Base-by-base conservation (phyloP, 2,113 vertebrate species). In the Trichomycterus rosablanca region DNA sequence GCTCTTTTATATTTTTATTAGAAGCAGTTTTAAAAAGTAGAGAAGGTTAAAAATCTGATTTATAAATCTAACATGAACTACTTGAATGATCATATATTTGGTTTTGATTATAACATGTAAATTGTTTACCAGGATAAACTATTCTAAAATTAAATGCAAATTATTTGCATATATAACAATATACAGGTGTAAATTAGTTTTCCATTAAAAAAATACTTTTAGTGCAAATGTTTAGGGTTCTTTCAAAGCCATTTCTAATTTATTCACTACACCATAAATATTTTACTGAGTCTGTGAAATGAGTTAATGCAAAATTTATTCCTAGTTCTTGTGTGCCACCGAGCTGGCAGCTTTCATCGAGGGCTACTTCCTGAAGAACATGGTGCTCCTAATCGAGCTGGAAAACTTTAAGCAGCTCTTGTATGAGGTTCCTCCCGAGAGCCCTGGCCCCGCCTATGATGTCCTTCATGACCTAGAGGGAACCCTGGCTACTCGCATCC, bases 361-460 rank as follows among this genome's bases (percentile, higher is more conserved):
- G 78, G 88, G 87, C 73, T 89, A 85, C 55, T 88, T 89, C 77
- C 74, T 89, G 76, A 89, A 89, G 82, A 89, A 88, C 78, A 84
- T 89, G 87, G 83, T 84, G 75, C 79, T 86, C 75, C 80, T 89
- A 66, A 79, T 89, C 1, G 88, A 89, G 54, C 78, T 95, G 0
- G 96, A 98, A 81, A 80, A 85, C 30, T 98, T 98, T 88, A 98
- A 97, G 81, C 93, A 95, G 86, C 89, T 98, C 32, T 82, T 98
- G 52, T 96, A 95, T 2, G 93, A 97, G 61, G 87, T 87, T 34
- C 84, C 89, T 0, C 81, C 90, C 0, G 94, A 95, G 63, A 90
- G 89, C 2, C 82, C 90, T 1, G 87, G 75, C 64, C 78, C 83
- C 1, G 86, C 74, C 66, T 72, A 77, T 22, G 92, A 96, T 63